Percentiles rank a stretch among this genome's conserved stretches.
Evolutionary conservation across 1,140 invertebrate species (phyloP).

Genomic region (Magallana gigas): DNA sequence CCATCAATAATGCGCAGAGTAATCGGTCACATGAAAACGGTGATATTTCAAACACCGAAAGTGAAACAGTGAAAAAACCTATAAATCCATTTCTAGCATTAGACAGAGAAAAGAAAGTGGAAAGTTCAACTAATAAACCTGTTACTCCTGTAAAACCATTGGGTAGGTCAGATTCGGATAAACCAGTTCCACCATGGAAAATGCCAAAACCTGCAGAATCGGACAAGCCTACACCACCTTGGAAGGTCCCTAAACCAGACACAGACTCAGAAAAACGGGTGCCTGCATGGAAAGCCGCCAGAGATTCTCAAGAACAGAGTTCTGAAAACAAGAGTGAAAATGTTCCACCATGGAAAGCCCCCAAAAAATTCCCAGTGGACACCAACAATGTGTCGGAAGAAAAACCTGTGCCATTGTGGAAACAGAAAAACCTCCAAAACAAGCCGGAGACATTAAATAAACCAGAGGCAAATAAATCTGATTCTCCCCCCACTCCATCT

Average conservation of each 20-base stretch:
- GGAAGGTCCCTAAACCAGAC: background rate
- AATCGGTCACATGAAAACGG: constrained; percentile 4
- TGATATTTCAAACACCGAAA: constrained; percentile 17
- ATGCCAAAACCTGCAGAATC: background rate
- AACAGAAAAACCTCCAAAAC: constrained; percentile 39
- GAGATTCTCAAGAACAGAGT: background rate
- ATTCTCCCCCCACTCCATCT: background rate
- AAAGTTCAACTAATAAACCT: background rate
- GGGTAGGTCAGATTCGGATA: background rate
- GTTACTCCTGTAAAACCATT: background rate
- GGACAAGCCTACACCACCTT: constrained; percentile 27
- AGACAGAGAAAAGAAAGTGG: background rate
- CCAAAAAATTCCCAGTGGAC: background rate
- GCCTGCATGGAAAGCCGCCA: background rate
- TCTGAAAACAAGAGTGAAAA: constrained; percentile 22
- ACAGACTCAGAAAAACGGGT: background rate
- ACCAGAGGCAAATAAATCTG: constrained; percentile 28
- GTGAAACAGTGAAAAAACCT: background rate
- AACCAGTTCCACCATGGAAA: constrained; percentile 40
- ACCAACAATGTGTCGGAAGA: background rate
- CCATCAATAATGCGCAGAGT: constrained; percentile 2
- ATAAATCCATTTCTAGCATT: background rate
- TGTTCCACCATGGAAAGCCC: constrained; percentile 19
- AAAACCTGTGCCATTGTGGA: constrained; percentile 17
- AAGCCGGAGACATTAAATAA: background rate